Evolutionary conservation across 2,797 vertebrate species (phyloP).

Genomic region (Diceros bicornis): DNA sequence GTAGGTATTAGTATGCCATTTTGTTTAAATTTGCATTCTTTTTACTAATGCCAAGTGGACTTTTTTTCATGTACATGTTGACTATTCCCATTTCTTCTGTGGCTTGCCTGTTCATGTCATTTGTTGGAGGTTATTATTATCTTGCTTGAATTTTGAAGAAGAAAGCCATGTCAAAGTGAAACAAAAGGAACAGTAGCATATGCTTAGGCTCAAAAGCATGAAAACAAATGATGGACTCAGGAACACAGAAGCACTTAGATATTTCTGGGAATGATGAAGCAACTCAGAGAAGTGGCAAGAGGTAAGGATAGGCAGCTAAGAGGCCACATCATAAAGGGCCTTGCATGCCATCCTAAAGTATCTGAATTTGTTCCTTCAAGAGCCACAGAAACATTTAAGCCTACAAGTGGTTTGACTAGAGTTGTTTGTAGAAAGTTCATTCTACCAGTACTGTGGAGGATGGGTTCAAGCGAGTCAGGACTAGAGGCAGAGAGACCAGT

Average conservation of each 20-base stretch:
- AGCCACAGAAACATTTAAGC: not conserved
- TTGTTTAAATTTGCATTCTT: not conserved
- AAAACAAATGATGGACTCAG: not conserved
- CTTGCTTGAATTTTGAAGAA: not conserved
- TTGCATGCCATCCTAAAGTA: not conserved
- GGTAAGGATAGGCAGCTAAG: not conserved
- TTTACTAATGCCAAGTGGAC: not conserved
- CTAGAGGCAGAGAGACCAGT: too few species aligned
- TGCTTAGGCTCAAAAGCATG: not conserved
- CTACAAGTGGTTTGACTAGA: too few species aligned
- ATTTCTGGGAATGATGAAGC: not conserved
- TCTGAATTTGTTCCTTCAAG: not conserved
- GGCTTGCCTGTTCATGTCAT: not conserved
- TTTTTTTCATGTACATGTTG: not conserved
- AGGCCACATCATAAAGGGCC: not conserved
- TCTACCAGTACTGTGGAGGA: not conserved
- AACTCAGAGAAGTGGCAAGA: not conserved
- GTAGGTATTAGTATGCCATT: not conserved
- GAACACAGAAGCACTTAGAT: not conserved
- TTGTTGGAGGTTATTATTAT: not conserved
- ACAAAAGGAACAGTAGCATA: not conserved
- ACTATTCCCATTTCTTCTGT: not conserved
- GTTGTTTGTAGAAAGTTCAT: not conserved
- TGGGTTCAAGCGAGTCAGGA: not conserved
- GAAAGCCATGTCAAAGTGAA: not conserved